phyloP scores from a whole-genome alignment of 2,113 vertebrate genomes.

The Monarcha castaneiventris region DNA sequence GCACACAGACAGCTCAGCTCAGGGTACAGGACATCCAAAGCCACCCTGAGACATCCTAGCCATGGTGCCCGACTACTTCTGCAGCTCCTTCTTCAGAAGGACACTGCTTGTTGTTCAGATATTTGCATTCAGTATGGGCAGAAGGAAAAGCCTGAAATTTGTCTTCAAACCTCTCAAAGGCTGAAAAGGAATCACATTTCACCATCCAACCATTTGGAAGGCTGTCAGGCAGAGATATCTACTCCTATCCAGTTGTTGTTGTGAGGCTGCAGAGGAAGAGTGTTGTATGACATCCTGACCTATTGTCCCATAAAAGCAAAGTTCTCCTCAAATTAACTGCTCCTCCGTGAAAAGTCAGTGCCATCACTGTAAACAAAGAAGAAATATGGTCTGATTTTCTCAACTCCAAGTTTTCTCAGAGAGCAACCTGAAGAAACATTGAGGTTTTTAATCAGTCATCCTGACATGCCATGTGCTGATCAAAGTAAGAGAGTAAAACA shows the following conservation, averaged over 20 bases:
- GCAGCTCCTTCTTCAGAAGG: neutral
- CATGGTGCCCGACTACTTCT: fast-evolving
- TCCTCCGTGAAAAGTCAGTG: neutral
- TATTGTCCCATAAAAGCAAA: constrained; percentile 25
- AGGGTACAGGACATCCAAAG: neutral
- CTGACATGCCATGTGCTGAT: neutral
- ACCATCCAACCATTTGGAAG: neutral
- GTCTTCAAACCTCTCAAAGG: neutral
- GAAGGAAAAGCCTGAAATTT: neutral
- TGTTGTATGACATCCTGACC: constrained; percentile 55
- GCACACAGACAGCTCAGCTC: neutral
- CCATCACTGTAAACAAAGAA: constrained; percentile 37
- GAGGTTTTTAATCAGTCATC: neutral
- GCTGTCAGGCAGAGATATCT: neutral
- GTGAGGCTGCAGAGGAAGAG: constrained; percentile 18
- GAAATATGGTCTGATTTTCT: neutral
- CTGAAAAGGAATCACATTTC: neutral
- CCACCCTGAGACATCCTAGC: neutral
- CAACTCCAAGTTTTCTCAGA: neutral
- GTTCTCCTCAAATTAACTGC: neutral
- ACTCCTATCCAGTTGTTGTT: neutral
- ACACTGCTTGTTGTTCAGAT: neutral
- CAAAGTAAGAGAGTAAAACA: neutral
- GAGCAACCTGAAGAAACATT: neutral
- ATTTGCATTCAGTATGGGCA: neutral